Evolutionary conservation across 2,888 invertebrate species (phyloP).

Genomic region (Ypsolopha sequella): DNA sequence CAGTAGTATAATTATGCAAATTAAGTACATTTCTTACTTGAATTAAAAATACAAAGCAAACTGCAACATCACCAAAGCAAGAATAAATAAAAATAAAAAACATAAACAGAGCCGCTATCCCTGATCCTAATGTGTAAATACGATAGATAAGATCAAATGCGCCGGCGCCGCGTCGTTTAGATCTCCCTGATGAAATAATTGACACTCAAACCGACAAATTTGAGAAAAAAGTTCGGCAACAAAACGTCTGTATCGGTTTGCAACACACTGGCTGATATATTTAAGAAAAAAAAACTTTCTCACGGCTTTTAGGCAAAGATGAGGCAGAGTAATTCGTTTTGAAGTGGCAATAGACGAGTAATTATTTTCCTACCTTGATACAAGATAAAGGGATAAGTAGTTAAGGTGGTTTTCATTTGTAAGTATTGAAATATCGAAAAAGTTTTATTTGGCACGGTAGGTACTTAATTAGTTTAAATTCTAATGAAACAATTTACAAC

Average conservation of each 20-base stretch:
- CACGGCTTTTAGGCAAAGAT: not conserved
- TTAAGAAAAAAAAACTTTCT: not conserved
- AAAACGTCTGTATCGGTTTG: slow-evolving; percentile 18
- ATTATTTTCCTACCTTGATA: no score
- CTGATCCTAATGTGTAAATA: slow-evolving; percentile 36
- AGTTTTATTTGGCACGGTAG: no score
- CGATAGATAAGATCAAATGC: slow-evolving; percentile 17
- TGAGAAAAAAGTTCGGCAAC: slow-evolving; percentile 24
- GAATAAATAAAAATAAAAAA: slow-evolving; percentile 7
- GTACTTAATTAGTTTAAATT: no score
- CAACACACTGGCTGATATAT: slow-evolving; percentile 3
- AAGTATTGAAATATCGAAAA: no score
- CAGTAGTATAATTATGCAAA: no score
- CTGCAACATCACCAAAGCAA: slow-evolving; percentile 1
- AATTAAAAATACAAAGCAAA: not conserved
- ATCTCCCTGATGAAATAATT: slow-evolving; percentile 52
- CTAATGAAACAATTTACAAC: no score
- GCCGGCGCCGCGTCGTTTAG: slow-evolving; percentile 25
- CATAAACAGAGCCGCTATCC: slow-evolving; percentile 15
- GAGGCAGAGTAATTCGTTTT: no score
- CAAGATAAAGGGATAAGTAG: no score
- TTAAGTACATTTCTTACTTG: no score
- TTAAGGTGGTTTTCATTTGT: no score
- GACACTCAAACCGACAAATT: slow-evolving; percentile 39
- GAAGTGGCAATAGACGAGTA: no score